Evolutionary conservation across 2,797 vertebrate genomes (phyloP).

Genomic region (Cuculus canorus): DNA sequence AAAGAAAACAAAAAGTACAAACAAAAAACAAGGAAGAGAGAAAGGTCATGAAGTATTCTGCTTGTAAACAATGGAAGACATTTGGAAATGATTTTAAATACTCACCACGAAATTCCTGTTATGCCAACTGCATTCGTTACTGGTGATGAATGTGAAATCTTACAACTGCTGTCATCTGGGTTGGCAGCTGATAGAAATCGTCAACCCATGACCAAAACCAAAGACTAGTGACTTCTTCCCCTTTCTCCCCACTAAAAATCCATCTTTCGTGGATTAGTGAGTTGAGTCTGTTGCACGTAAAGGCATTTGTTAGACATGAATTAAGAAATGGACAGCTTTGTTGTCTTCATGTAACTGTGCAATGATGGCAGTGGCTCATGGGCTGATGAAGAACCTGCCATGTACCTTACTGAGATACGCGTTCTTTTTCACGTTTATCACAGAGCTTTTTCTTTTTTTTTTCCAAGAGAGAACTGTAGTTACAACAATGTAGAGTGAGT

Average conservation of each 20-base stretch:
- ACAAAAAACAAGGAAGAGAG: not conserved
- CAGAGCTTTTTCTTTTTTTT: not conserved
- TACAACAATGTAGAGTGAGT: not conserved
- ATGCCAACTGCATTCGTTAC: not conserved
- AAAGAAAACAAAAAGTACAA: slow-evolving; percentile 15
- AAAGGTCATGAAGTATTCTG: not conserved
- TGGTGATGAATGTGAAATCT: not conserved
- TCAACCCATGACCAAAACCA: not conserved
- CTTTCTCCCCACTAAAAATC: not conserved
- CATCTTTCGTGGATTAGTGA: not conserved
- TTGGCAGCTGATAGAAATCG: not conserved
- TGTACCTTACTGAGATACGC: not conserved
- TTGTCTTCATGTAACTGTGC: not conserved
- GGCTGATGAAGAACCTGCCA: not conserved
- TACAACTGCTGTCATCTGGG: not conserved
- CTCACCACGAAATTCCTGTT: not conserved
- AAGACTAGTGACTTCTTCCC: not conserved
- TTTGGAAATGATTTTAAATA: slow-evolving; percentile 45
- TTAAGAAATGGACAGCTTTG: not conserved
- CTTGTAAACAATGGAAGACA: not conserved
- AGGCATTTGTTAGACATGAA: not conserved
- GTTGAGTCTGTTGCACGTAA: not conserved
- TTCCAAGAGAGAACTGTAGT: not conserved
- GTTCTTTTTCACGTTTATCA: not conserved
- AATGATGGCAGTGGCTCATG: not conserved